Evolutionary conservation across 2,113 vertebrate species (phyloP).

Genomic region (Aegithalos caudatus): DNA sequence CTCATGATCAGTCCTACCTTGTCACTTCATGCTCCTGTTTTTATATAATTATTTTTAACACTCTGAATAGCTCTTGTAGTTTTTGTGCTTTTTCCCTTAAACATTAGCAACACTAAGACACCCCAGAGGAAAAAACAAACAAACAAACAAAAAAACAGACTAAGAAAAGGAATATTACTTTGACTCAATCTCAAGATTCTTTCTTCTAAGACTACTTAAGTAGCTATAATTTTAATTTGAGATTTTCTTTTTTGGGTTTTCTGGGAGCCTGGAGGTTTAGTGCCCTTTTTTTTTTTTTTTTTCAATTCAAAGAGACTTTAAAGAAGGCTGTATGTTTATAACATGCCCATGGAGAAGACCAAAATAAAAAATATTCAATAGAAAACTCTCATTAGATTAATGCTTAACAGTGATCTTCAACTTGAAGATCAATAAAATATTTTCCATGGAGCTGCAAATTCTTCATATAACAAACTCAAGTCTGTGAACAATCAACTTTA

Average conservation of each 20-base stretch:
- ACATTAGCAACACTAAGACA: neutral
- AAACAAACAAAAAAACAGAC: too few species aligned
- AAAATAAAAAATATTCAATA: neutral
- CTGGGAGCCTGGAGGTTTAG: too few species aligned
- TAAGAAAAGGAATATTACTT: neutral
- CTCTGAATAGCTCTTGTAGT: neutral
- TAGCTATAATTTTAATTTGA: neutral
- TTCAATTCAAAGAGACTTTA: neutral
- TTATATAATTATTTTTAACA: neutral
- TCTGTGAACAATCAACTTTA: neutral
- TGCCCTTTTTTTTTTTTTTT: neutral
- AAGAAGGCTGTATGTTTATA: neutral
- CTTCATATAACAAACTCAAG: neutral
- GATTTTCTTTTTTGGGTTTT: rapidly evolving
- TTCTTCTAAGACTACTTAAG: neutral
- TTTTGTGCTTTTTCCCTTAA: neutral
- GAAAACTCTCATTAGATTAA: neutral
- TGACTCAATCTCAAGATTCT: neutral
- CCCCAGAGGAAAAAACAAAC: neutral
- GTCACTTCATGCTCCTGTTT: neutral
- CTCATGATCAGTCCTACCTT: neutral
- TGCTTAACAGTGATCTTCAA: neutral
- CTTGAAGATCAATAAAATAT: neutral
- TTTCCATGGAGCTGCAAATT: neutral
- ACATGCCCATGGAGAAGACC: neutral